These are phyloP conservation scores for Oreochromis grahami DNA, from an alignment of 2,797 vertebrate species.

Conservation along the genomic window DNA sequence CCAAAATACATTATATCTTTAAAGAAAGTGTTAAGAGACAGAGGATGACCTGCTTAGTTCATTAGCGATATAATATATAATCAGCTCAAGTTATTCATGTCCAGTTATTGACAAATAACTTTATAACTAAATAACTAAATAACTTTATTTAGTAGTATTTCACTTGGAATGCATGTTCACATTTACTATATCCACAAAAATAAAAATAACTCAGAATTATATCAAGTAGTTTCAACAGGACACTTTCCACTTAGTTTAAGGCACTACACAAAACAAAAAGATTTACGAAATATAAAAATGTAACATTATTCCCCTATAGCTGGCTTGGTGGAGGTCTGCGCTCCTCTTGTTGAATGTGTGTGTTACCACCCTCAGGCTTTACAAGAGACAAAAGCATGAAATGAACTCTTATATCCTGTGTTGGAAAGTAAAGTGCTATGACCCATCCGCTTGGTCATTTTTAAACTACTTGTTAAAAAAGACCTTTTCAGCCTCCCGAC, in stretches of 20 bases:
- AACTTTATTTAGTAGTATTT: not conserved
- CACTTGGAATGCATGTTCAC: not conserved
- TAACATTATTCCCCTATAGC: not conserved
- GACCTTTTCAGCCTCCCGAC: not conserved
- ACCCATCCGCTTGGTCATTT: not conserved
- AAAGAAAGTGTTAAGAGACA: not conserved
- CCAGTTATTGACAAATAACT: not conserved
- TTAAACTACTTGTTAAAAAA: not conserved
- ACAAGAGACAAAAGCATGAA: not conserved
- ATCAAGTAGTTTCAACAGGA: not conserved
- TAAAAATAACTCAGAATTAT: not conserved
- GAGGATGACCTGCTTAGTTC: not conserved
- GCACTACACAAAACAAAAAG: not conserved
- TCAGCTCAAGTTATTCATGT: not conserved
- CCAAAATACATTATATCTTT: not conserved
- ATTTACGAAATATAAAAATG: not conserved
- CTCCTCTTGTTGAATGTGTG: not conserved
- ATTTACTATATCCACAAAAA: not conserved
- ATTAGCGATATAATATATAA: not conserved
- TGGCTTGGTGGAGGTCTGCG: not conserved
- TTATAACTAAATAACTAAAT: too few species aligned
- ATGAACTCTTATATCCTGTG: not conserved
- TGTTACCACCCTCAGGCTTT: not conserved
- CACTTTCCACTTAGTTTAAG: not conserved
- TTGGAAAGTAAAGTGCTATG: not conserved